Evolutionary conservation across 2,797 vertebrate species (phyloP), one percentile per base, ranked within the genome.

Genomic region (Sebastes steindachneri): DNA sequence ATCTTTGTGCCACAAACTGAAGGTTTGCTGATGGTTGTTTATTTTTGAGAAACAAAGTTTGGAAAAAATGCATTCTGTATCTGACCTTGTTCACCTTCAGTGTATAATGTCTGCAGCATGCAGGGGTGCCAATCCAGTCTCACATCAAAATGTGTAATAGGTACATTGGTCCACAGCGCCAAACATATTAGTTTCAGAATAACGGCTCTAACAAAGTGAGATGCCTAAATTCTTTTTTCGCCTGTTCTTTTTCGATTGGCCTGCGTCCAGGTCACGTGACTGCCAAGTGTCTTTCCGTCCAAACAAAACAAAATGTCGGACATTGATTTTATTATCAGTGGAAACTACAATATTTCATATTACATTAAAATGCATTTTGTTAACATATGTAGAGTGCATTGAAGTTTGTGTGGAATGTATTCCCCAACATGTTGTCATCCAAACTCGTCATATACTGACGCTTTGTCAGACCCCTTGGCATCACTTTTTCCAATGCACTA

Each of bases 11-110:
- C 57, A 68, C 2, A 17, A 21, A 60, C 14, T 29, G 37, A 15
- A 41, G 37, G 31, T 71, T 53, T 31, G 26, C 45, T 48, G 62
- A 45, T 59, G 33, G 9, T 53, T 68, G 12, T 74, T 7, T 64
- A 35, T 48, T 48, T 66, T 35, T 62, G 2, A 31, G 5, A 59
- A 26, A 17, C 17, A 68, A 53, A 33, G 77, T 77, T 29, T 66
- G 25, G 9, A 7, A 82, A 73, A 73, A 70, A 78, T 72, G 1
- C 17, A 64, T 83, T 76, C 10, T 62, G 26, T 19, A 28, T 67
- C 31, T 69, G 81, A 88, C 79, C 84, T 64, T 79, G 26, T 77
- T 54, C 33, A 53, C 29, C 35, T 53, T 81, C 51, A 19, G 9
- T 60, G 55, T 41, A 64, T 41, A 80, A 9, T 68, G 65, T 68